These are phyloP conservation scores for Bettongia penicillata DNA, from an alignment of 2,113 vertebrate genomes.

Conservation along the genomic window DNA sequence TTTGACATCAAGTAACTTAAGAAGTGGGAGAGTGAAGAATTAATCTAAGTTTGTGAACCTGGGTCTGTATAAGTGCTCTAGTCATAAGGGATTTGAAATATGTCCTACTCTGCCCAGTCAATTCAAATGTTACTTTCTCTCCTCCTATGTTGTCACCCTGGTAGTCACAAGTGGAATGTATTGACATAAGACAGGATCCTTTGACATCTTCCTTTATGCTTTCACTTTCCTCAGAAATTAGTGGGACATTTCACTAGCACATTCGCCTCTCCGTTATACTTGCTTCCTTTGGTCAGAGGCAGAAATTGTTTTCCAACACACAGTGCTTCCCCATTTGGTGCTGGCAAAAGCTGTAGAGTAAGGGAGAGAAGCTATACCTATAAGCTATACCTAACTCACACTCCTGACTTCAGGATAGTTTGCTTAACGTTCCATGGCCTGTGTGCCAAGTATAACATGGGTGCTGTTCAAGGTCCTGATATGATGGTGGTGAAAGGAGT, in stretches of 20 bases:
- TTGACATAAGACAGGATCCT: not conserved
- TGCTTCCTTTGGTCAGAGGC: no score
- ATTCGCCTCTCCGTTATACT: no score
- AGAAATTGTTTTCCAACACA: no score
- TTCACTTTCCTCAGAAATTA: not conserved
- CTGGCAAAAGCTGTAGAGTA: no score
- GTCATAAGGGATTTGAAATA: constrained; percentile 60
- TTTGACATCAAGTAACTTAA: no score
- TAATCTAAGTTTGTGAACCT: no score
- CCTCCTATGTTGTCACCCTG: constrained; percentile 65
- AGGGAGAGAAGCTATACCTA: no score
- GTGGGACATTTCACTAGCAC: no score
- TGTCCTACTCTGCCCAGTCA: constrained; percentile 62
- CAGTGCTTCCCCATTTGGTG: no score
- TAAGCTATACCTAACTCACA: no score
- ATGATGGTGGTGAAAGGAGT: not conserved
- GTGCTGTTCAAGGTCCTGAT: not conserved
- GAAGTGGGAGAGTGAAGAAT: no score
- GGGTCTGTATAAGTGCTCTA: no score
- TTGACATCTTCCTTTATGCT: not conserved
- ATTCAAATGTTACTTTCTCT: constrained; percentile 71
- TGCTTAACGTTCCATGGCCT: not conserved
- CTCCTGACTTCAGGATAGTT: not conserved
- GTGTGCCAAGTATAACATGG: not conserved
- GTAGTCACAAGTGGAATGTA: constrained; percentile 63